phyloP scores from a whole-genome alignment of 2,888 invertebrate genomes.

The Cerastoderma edule region DNA sequence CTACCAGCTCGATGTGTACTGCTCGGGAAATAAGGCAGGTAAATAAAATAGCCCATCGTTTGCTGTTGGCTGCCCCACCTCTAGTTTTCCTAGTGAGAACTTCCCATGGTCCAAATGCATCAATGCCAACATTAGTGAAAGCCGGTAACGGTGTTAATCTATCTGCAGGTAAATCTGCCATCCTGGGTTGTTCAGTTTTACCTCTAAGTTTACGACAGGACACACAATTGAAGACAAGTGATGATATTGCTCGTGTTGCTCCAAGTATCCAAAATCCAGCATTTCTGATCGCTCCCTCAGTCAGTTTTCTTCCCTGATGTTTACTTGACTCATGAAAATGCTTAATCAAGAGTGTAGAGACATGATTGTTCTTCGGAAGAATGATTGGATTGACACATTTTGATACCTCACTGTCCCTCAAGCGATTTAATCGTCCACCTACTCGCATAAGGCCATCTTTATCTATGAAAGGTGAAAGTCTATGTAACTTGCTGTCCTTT shows the following conservation, averaged over 20 bases:
- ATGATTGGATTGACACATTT: slow-evolving; percentile 36
- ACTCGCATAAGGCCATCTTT: slow-evolving; percentile 27
- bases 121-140: slow-evolving; percentile 52
- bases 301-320: slow-evolving; percentile 46
- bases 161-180: slow-evolving; percentile 46
- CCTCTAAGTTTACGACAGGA: slow-evolving; percentile 43
- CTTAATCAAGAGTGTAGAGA: slow-evolving; percentile 23
- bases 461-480: slow-evolving; percentile 26
- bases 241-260: slow-evolving; percentile 23
- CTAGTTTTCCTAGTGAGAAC: slow-evolving; percentile 37
- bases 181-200: slow-evolving; percentile 29
- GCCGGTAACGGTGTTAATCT: slow-evolving; percentile 22
- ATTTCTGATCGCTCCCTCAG: slow-evolving; percentile 47
- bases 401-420: too few species aligned
- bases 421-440: slow-evolving; percentile 37
- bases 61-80: slow-evolving; percentile 39
- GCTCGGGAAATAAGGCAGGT: slow-evolving; percentile 45
- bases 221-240: slow-evolving; percentile 40
- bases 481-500: slow-evolving; percentile 27
- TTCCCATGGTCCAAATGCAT: slow-evolving; percentile 50
- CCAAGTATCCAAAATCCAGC: slow-evolving; percentile 48
- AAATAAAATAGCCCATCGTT: slow-evolving; percentile 55
- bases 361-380: slow-evolving; percentile 6
- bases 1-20: slow-evolving; percentile 49
- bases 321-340: slow-evolving; percentile 24